phyloP scores from a whole-genome alignment of 2,113 vertebrate species.

The Hipposideros armiger region DNA sequence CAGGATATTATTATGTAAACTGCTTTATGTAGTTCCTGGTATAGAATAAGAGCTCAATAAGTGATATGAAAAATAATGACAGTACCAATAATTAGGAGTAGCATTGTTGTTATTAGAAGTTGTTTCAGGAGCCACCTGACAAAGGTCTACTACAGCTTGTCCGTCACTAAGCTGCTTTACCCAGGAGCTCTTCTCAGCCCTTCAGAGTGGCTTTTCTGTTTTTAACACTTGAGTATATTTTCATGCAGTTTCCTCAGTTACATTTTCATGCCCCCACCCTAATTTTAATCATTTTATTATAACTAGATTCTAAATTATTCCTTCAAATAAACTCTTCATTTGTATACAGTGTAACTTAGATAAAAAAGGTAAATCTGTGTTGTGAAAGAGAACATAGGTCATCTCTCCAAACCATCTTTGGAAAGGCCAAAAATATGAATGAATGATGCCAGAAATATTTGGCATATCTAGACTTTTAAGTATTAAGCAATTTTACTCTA shows the following conservation, averaged over 20 bases:
- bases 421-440: constrained; percentile 34
- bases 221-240: not conserved
- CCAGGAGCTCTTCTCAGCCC: not conserved
- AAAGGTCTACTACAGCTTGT: not conserved
- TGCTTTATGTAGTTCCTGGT: constrained; percentile 22
- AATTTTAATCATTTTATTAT: constrained; percentile 60
- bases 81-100: not conserved
- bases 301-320: constrained; percentile 73
- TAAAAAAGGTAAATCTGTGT: constrained; percentile 49
- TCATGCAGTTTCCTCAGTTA: not conserved
- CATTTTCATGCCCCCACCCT: constrained; percentile 41
- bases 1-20: not conserved
- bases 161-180: not conserved
- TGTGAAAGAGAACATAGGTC: constrained; percentile 63
- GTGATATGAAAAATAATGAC: constrained; percentile 23
- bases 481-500: constrained; percentile 66
- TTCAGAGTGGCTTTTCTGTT: not conserved
- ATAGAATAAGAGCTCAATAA: constrained; percentile 12
- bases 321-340: constrained; percentile 64
- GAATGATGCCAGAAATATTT: constrained; percentile 68
- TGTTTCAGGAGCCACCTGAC: not conserved
- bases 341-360: constrained; percentile 19
- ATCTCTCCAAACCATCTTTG: constrained; percentile 60
- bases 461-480: constrained; percentile 59
- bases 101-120: not conserved